Base-by-base conservation (phyloP, 2,113 vertebrate genomes). In the Laterallus jamaicensis region DNA sequence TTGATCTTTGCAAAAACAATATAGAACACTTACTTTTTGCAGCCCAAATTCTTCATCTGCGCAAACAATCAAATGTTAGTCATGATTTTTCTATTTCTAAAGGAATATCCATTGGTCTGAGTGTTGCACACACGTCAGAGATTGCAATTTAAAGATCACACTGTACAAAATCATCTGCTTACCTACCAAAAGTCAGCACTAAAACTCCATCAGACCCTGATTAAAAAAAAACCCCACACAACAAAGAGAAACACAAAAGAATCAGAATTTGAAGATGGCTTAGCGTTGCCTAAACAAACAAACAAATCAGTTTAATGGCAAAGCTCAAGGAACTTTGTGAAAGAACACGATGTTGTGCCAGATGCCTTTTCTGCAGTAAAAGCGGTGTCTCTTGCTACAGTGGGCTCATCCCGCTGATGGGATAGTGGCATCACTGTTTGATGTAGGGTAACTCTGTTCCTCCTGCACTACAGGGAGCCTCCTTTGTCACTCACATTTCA, bases 81-180 rank as follows among this genome's bases (percentile, higher is more conserved):
- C 4, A 12, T 5, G 8, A 42, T 73, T 77, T 88, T 32, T 32
- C 22, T 54, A 0, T 66, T 92, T 86, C 75, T 81, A 62, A 85
- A 62, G 54, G 22, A 28, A 49, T 63, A 66, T 19, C 8, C 39
- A 35, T 24, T 31, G 56, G 71, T 64, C 54, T 3, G 9, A 84
- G 49, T 0, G 0, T n/a, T 42, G 35, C 32, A 71, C 19, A 73
- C 32, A 8, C 2, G 5, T 39, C 64, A 63, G 10, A 60, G 26
- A 79, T 44, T 42, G 40, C 39, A 71, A 49, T 42, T 58, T 62
- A 90, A 95, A 90, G 73, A 63, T n/a, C 63, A 77, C 8, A 9
- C 40, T 60, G 26, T 55, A 50, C 12, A 69, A 94, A 88, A 21
- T 13, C 54, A 54, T 16, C 49, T 64, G 74, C 58, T 76, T 56